phyloP scores from a whole-genome alignment of 2,113 vertebrate species.

The Pimephales promelas region DNA sequence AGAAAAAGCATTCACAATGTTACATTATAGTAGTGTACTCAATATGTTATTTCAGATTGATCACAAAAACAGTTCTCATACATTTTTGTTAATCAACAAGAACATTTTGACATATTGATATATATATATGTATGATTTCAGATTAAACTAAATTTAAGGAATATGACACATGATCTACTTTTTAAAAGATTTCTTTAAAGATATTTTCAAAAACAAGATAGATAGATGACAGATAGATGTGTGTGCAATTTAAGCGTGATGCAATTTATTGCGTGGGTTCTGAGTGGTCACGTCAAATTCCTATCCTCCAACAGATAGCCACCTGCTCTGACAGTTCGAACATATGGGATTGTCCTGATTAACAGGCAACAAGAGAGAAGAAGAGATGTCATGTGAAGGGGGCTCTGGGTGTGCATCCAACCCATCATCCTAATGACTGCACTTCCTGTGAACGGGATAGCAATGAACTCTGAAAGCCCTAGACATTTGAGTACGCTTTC shows the following conservation, averaged over 20 bases:
- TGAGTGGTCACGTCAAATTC: constrained; percentile 49
- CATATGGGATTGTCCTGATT: constrained; percentile 58
- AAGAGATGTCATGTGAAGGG: constrained; percentile 33
- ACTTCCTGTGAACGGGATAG: constrained; percentile 15
- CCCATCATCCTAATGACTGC: constrained; percentile 6
- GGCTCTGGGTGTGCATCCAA: constrained; percentile 18
- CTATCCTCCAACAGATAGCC: constrained; percentile 55
- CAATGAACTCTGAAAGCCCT: not conserved
- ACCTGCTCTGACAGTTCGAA: constrained; percentile 56
- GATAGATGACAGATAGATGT: not conserved
- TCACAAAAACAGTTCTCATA: no score
- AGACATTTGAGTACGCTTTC: constrained; percentile 39
- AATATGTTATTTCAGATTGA: no score
- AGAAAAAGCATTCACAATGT: no score
- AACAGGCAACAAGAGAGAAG: constrained; percentile 50
- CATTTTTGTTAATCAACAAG: no score
- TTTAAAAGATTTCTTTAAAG: no score
- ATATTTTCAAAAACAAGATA: not conserved
- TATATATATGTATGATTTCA: no score
- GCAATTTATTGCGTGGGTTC: not conserved
- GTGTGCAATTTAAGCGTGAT: not conserved
- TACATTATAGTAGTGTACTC: no score
- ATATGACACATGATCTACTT: no score
- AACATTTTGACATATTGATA: no score
- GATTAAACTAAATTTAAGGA: no score